Evolutionary conservation across 53 echinoderm and acorn worm species (phyloP), one percentile per base, ranked within the genome.

Genomic region (Holothuria scabra): DNA sequence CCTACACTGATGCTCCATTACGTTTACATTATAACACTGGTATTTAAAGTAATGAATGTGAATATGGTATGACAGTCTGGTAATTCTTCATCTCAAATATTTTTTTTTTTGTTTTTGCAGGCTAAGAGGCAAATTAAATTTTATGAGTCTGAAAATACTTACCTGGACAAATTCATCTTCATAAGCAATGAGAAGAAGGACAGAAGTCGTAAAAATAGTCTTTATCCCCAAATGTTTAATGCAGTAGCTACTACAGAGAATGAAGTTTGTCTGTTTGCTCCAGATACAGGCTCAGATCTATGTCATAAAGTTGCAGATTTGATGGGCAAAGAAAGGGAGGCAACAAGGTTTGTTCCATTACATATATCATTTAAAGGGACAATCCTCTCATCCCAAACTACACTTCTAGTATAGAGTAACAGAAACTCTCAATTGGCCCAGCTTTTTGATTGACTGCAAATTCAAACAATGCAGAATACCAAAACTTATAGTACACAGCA

Each of bases 121-220:
- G 60, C 74, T 25, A 85, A 85, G 59, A 90, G 86, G 62, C 85
- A 86, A 79, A 94, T 89, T 24, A 92, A 85, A 59, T 97, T 97
- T 63, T 84, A 90, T 28, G 94, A 97, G 86, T 88, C 85, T 31
- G 90, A 88, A n/a, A 90, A 91, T 48, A 92, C 97, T 13, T 92
- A 90, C 64, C 90, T 97, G 30, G 97, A 97, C 87, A 92, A 85
- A 84, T 95, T 93, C 74, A 95, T 95, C 81, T 93, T 95, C 83
- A 91, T 95, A 65, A 89, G 93, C 52, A 89, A 93, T 4, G 85
- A 94, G 55, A 95, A 95, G 88, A 95, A 95, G 67, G 94, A 94
- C 44, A 64, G 94, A 64, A 88, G 87, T 19, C 92, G 97, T 18
- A 97, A 97, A 84, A 84, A 87, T 63, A 97, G 97, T 81, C 94